Evolutionary conservation across 2,888 invertebrate genomes (phyloP).

Genomic region (Trissolcus japonicus): DNA sequence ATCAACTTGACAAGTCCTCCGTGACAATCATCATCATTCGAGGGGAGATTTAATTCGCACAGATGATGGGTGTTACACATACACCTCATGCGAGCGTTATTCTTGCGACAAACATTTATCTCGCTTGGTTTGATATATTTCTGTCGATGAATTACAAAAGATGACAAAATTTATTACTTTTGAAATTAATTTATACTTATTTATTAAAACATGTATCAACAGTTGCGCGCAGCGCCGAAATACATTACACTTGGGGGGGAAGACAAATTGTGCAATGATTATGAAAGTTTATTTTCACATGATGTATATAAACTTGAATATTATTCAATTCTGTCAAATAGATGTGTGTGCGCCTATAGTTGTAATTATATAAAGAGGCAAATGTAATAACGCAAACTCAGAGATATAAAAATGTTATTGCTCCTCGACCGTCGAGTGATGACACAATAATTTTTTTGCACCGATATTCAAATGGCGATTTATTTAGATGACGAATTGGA

Average conservation of each 20-base stretch:
- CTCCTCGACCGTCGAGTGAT: constrained; percentile 59
- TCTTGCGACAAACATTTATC: neutral
- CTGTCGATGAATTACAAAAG: too few relatives aligned
- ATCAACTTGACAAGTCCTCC: constrained; percentile 69
- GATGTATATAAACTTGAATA: constrained; percentile 45
- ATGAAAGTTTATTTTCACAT: constrained; percentile 44
- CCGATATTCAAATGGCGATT: too few relatives aligned
- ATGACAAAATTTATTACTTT: too few relatives aligned
- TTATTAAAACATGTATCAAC: neutral
- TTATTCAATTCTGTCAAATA: constrained; percentile 41
- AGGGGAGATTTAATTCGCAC: neutral
- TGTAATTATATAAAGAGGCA: too few relatives aligned
- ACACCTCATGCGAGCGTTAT: neutral
- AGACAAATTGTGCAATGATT: constrained; percentile 39
- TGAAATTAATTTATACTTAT: too few relatives aligned
- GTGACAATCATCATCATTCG: constrained; percentile 54
- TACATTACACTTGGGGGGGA: constrained; percentile 34
- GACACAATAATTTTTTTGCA: too few relatives aligned
- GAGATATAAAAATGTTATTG: too few relatives aligned
- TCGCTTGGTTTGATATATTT: too few relatives aligned
- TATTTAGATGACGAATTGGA: too few relatives aligned
- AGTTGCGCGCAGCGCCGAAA: constrained; percentile 36
- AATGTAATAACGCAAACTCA: too few relatives aligned
- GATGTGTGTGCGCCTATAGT: constrained; percentile 26
- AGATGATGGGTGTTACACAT: too few relatives aligned